These are phyloP conservation scores for Belgica antarctica DNA, from an alignment of 2,888 invertebrate genomes.

Conservation along the genomic window DNA sequence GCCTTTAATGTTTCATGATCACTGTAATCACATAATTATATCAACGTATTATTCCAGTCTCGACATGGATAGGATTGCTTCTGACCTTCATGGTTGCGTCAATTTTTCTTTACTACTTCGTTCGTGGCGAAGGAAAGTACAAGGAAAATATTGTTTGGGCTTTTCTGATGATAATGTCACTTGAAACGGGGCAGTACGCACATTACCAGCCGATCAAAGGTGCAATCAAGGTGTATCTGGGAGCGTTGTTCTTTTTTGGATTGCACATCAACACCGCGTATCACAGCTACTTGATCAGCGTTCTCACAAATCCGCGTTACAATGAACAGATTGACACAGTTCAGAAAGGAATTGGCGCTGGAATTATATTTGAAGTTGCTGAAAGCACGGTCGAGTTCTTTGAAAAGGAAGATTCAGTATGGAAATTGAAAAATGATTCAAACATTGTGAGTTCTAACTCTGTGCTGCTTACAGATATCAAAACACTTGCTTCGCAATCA, in stretches of 20 bases:
- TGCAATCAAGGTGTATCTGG: constrained; percentile 44
- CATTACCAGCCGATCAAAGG: constrained; percentile 19
- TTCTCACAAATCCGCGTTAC: constrained; percentile 51
- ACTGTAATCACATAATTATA: too few species aligned
- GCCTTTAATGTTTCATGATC: too few species aligned
- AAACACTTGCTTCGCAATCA: constrained; percentile 27
- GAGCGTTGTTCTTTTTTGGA: constrained; percentile 46
- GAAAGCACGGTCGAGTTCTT: constrained; percentile 45
- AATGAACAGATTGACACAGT: constrained; percentile 50
- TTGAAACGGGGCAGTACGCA: constrained; percentile 40
- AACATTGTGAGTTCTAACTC: too few species aligned
- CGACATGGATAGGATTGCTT: constrained; percentile 46
- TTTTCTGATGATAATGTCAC: constrained; percentile 36
- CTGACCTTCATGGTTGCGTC: constrained; percentile 46
- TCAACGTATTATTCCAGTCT: too few species aligned
- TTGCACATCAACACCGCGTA: constrained; percentile 51
- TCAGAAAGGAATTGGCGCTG: constrained; percentile 48
- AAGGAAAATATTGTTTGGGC: constrained; percentile 33
- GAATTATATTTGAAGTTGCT: constrained; percentile 51
- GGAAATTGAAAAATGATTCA: too few species aligned
- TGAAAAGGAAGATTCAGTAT: constrained; percentile 49
- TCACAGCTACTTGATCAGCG: constrained; percentile 52
- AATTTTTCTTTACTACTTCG: constrained; percentile 47
- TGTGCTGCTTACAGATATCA: too few species aligned
- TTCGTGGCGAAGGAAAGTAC: not conserved